Conservation (phyloP, 1,140 invertebrate species). For the Semibalanus balanoides region DNA sequence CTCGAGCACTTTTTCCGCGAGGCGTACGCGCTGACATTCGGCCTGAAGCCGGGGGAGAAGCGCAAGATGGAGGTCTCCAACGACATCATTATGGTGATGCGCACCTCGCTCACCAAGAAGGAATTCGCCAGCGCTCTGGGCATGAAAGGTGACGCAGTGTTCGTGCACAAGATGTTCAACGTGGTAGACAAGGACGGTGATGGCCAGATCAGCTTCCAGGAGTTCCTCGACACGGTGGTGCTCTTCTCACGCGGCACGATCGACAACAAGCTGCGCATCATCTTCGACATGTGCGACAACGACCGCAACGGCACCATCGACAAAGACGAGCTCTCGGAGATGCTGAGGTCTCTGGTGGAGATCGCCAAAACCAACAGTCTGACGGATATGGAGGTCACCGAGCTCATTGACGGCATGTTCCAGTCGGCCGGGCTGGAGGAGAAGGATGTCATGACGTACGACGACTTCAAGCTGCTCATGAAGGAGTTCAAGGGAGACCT, state of each 20-base stretch:
- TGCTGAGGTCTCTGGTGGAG: conserved; percentile 83
- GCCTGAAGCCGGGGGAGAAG: conserved; percentile 48
- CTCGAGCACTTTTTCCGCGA: conserved; percentile 97
- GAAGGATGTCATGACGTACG: conserved; percentile 82
- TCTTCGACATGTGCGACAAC: conserved; percentile 98
- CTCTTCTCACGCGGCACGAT: conserved; percentile 79
- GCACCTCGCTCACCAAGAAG: conserved; percentile 78
- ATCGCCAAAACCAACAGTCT: conserved; percentile 76
- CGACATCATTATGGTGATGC: conserved; percentile 80
- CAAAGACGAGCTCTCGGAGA: conserved; percentile 83
- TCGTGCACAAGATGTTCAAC: conserved; percentile 98
- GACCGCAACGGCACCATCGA: conserved; percentile 90
- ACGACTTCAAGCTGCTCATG: conserved; percentile 92
- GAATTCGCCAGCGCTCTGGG: conserved; percentile 96
- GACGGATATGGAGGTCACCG: conserved; percentile 51
- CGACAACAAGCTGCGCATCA: conserved; percentile 88
- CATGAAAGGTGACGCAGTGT: conserved; percentile 90
- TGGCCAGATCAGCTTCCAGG: conserved; percentile 91
- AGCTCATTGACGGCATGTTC: conserved; percentile 90
- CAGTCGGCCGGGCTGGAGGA: conserved; percentile 76
- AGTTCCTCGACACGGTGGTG: conserved; percentile 92
- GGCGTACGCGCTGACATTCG: conserved; percentile 89
- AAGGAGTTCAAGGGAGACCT: conserved; percentile 94
- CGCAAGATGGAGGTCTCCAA: conserved; percentile 49
- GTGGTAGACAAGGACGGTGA: conserved; percentile 94